Base-by-base conservation (phyloP, 2,888 invertebrate genomes). In the Thymelicus sylvestris region DNA sequence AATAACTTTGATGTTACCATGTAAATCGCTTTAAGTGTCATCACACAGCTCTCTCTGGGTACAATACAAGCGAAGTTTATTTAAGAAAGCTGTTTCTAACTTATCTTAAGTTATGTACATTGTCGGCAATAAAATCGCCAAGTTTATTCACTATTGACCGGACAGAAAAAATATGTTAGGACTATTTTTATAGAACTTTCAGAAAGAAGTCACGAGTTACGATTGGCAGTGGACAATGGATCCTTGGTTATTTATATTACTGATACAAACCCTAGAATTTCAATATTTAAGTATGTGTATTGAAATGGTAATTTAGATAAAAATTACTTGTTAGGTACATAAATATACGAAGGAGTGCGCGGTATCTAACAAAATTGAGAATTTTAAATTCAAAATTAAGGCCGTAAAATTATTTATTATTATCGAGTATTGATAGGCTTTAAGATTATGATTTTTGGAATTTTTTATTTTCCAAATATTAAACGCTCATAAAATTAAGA, bases 61-160 rank as follows among this genome's bases (percentile, higher is more conserved):
- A 62, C 38, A 65, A 15, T 41, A 65, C 55, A 66, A 15, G 65
- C 39, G 15, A 19, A 52, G 15, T 60, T 67, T 67, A 67, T 67
- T 39, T 60, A 48, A 60, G 57, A 48, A 67, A 60, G 19, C 38
- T 24, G 19, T 48, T 60, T 39, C 10, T 38, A 12, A 39, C 59
- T 60, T 15, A 65, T 66, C 47, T 66, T 39, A 50, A 60, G 38
- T 67, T 67, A 67, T 67, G 66, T 60, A 8, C 60, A 48, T 38
- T 48, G 38, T 38, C 4, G n/a, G 39, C 7, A 59, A 67, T 67
- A 67, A 67, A 67, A 67, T 67, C 10, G 60, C 48, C 5, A 50
- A 39, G 47, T 67, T 60, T 67, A 60, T 48, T 15, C 60, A 15
- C 15, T 39, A 47, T 47, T 19, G 66, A 66, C 47, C 31, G 31